phyloP scores from a whole-genome alignment of 92 coral and sea anemone species.

The Plumapathes pennacea region DNA sequence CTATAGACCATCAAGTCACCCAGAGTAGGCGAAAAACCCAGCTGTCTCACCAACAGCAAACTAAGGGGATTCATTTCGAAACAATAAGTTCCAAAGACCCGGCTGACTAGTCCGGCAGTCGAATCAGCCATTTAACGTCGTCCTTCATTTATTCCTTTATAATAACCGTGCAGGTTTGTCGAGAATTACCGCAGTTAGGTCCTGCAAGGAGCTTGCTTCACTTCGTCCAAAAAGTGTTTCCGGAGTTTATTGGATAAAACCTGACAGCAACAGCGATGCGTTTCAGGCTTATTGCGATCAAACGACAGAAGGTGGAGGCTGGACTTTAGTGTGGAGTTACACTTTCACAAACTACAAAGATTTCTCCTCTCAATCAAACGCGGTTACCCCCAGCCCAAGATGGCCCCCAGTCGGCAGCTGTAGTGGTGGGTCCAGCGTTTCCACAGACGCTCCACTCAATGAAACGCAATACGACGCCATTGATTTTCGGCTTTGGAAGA shows the following conservation, averaged over 20 bases:
- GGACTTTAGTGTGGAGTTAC: constrained; percentile 55
- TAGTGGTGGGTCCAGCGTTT: background rate
- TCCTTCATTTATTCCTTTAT: too few species aligned
- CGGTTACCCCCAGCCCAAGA: constrained; percentile 30
- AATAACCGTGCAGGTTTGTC: too few species aligned
- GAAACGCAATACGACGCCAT: constrained; percentile 26
- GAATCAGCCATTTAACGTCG: too few species aligned
- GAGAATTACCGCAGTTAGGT: too few species aligned
- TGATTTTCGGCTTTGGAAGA: constrained; percentile 22
- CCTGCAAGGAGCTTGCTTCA: too few species aligned
- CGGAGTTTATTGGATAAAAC: constrained; percentile 24
- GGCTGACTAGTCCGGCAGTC: too few species aligned
- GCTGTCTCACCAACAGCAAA: too few species aligned
- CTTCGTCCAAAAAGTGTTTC: background rate
- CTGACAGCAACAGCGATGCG: constrained; percentile 37
- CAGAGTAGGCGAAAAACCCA: too few species aligned
- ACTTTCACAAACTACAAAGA: constrained; percentile 22
- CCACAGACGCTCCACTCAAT: constrained; percentile 10
- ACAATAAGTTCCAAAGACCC: too few species aligned
- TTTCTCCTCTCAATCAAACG: constrained; percentile 1
- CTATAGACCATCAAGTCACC: too few species aligned
- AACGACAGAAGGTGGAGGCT: constrained; percentile 38
- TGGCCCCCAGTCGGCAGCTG: background rate
- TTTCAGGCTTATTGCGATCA: constrained; percentile 50
- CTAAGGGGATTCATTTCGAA: too few species aligned